phyloP scores from a whole-genome alignment of 2,888 invertebrate species.

The Omphaloscelis lunosa region DNA sequence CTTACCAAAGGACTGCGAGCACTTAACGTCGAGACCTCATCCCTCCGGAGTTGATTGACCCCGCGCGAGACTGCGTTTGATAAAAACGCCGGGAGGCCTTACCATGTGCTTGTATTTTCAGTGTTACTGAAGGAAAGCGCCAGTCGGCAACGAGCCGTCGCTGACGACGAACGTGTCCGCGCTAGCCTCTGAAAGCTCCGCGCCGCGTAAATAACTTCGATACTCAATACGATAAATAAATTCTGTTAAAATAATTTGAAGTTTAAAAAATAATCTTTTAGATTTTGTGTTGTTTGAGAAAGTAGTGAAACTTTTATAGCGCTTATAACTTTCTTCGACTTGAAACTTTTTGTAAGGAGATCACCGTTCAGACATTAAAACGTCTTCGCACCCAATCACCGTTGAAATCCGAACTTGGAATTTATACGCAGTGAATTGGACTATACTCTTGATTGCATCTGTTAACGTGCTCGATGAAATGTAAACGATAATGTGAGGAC shows the following conservation, averaged over 20 bases:
- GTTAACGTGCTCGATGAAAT: constrained; percentile 49
- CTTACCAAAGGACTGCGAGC: constrained; percentile 67
- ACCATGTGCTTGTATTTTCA: constrained; percentile 83
- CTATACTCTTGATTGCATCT: constrained; percentile 27
- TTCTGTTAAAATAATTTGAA: constrained; percentile 7
- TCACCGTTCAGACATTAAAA: constrained; percentile 22
- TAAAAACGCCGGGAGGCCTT: constrained; percentile 81
- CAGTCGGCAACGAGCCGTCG: constrained; percentile 82
- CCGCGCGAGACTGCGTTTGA: constrained; percentile 79
- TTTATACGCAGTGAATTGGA: constrained; percentile 34
- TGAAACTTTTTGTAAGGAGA: constrained; percentile 21
- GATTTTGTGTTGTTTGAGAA: constrained; percentile 22
- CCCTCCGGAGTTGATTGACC: constrained; percentile 85
- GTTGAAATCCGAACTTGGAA: constrained; percentile 40
- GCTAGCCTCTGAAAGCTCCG: constrained; percentile 58
- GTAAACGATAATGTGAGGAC: constrained; percentile 65
- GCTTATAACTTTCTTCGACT: background rate
- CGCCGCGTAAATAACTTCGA: constrained; percentile 87
- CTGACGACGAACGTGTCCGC: constrained; percentile 68
- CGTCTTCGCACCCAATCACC: constrained; percentile 42
- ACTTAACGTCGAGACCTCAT: constrained; percentile 76
- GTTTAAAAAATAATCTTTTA: constrained; percentile 2
- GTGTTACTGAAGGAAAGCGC: constrained; percentile 75
- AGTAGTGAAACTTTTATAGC: constrained; percentile 28
- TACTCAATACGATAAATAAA: constrained; percentile 65